Evolutionary conservation across 1,140 invertebrate genomes (phyloP), one percentile per base, ranked within the genome.

Genomic region (Brachionus plicatilis): DNA sequence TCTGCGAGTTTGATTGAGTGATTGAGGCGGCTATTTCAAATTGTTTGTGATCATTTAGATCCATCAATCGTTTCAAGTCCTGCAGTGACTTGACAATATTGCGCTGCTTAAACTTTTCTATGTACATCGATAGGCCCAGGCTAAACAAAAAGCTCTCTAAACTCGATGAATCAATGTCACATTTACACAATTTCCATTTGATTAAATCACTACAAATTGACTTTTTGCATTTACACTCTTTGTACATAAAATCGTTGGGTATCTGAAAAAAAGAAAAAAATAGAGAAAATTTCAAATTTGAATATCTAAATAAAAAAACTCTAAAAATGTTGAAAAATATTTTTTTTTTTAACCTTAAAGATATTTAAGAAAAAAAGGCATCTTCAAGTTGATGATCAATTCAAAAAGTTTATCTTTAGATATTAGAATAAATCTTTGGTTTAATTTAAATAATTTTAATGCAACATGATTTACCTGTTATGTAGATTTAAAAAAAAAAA

Each of bases 101-200:
- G 14, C 41, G 33, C 9, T 72, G 33, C 17, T 72, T 72, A 14
- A 87, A 84, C 17, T 68, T 47, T 24, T 87, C 85, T 33, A 86
- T 87, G 85, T 90, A 90, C 88, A 90, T 90, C 3, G 90, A 89
- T 72, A 90, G 86, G 20, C 90, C 90, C 68, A 90, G 86, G 33
- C 88, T 89, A n/a, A 87, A 87, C n/a, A 90, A 86, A 86, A 90
- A 90, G 50, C 87, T 87, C 12, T 86, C 84, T 11, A 90, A 85
- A 45, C 87, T 88, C 9, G 86, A 87, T 47, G 88, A 88, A 86
- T 90, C 88, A 37, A 89, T 87, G 86, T 88, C 89, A 85, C 87
- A 88, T 17, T 86, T 85, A 85, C 84, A 88, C 88, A 3, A 87
- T 87, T 37, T 90, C 88, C 4, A 87, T 87, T 79, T 90, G 84